Base-by-base conservation (phyloP, 2,113 vertebrate species). In the Polypterus senegalus region DNA sequence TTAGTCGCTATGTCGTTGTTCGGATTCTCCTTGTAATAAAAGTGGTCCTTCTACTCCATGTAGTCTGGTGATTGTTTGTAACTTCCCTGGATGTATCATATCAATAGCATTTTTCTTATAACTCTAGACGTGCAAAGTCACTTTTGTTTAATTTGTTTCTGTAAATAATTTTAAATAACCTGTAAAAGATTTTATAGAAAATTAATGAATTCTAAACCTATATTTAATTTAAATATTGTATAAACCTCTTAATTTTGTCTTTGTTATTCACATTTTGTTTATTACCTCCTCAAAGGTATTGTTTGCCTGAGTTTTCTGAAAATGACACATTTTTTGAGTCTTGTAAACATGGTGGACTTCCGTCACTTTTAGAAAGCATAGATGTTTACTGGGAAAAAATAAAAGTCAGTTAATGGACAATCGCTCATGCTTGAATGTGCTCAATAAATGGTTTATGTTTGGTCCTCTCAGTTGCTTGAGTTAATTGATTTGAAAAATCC, bases 91-190 rank as follows among this genome's bases (percentile, higher is more conserved):
- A 65, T 84, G 81, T 84, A 56, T 48, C 6, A 63, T 47, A 77
- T 79, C 76, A 73, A 77, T 77, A 76, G 74, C 77, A 77, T 78
- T 75, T 27, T 27, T 27, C 27, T 27, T 74, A 76, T 82, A 79
- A 68, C 74, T 80, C 77, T 79, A 81, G 84, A 86, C 86, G 86
- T 86, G 84, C 85, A 87, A 88, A 82, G 76, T 86, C 85, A 83
- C 83, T 86, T 27, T 27, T 73, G 77, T 75, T 66, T 61, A 63
- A 77, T 78, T 70, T 83, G 61, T 62, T 70, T 76, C 69, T 85
- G 83, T 86, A 88, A 74, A 86, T 82, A 85, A 81, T 82, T 85
- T 54, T 83, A 76, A 73, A 83, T 79, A 73, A 82, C 27, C 74
- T 77, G 63, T 59, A 59, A 64, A 82, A 84, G 75, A 77, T 85